Base-by-base conservation (phyloP, 2,797 vertebrate genomes). In the Channallabes apus region DNA sequence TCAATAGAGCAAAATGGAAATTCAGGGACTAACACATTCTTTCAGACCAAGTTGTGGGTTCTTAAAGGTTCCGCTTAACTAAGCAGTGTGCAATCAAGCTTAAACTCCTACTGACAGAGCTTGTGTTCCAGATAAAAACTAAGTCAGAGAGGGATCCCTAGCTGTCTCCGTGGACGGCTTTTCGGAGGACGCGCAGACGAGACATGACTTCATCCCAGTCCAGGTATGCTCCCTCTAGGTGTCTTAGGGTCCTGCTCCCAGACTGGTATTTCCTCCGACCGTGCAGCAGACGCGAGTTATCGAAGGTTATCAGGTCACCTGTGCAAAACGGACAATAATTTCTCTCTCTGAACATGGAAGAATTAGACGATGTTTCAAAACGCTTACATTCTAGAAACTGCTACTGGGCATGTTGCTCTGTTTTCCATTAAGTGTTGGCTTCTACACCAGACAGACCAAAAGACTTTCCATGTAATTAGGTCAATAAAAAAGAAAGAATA, bases 151-250 rank as follows among this genome's bases (percentile, higher is more conserved):
- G 11, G 69, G 29, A 65, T 29, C 18, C 78, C 61, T 93, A 95
- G 1, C 76, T 79, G 56, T 88, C 90, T 0, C 87, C 83, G 0
- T 93, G 85, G 20, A 97, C 72, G 0, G 73, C 92, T 82, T 83
- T 93, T 82, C 90, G 94, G 75, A 99, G 94, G 35, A 96, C 91
- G 82, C 95, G 93, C 62, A 99, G 95, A 83, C 97, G 95, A 4
- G 97, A 99, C 96, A 99, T 96, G 72, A 97, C 96, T 64, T 97
- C 96, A 1, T 99, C 98, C 98, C 98, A 99, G 91, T 99, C 97
- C 61, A 96, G 94, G 59, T 99, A 99, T 29, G 96, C 97, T 0
- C 97, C 98, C 89, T 99, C 97, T 20, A 99, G 94, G 88, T 96
- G 97, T 8, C 97, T 94, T 2, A 92, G 64, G 9, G 86, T 84